These are phyloP conservation scores for Drosophila nannoptera DNA, from an alignment of 1,140 invertebrate species.

Conservation along the genomic window DNA sequence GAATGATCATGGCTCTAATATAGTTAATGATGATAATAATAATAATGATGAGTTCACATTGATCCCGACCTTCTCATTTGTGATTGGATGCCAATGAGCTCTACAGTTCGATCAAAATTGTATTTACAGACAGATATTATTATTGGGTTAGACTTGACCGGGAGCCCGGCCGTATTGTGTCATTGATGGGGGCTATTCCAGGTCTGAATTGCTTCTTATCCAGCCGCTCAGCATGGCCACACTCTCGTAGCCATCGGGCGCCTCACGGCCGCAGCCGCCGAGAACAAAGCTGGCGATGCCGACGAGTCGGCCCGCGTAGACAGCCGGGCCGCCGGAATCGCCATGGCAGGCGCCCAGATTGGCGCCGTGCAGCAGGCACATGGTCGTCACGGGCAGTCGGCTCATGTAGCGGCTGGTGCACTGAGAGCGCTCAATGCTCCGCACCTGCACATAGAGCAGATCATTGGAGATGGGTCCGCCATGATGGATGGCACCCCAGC, in stretches of 20 bases:
- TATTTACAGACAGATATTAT: not conserved
- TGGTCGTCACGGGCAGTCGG: conserved; percentile 37
- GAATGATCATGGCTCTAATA: no score
- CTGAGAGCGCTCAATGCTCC: conserved; percentile 19
- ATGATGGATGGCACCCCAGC: conserved; percentile 79
- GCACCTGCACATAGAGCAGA: conserved; percentile 47
- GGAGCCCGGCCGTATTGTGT: no score
- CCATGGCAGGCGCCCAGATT: conserved; percentile 66
- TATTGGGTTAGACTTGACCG: not conserved
- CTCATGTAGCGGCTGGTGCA: conserved; percentile 41
- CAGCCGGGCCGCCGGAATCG: conserved; percentile 73
- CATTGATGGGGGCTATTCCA: not conserved
- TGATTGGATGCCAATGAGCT: not conserved
- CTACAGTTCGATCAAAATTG: not conserved
- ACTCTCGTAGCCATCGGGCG: conserved; percentile 82
- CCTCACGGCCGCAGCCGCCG: conserved; percentile 47
- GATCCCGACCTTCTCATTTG: no score
- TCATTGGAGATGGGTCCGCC: conserved; percentile 50
- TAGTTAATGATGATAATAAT: no score
- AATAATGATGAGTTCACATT: no score
- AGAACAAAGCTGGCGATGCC: conserved; percentile 67
- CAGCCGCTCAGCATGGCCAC: conserved; percentile 60
- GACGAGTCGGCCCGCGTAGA: conserved; percentile 50
- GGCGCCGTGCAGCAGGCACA: conserved; percentile 62
- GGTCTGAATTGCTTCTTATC: conserved; percentile 33